A percentile compares a stretch with the other conserved stretches of the same genome.
Conservation (phyloP, 2,797 vertebrate genomes). For the Philypnodon macrostomus region DNA sequence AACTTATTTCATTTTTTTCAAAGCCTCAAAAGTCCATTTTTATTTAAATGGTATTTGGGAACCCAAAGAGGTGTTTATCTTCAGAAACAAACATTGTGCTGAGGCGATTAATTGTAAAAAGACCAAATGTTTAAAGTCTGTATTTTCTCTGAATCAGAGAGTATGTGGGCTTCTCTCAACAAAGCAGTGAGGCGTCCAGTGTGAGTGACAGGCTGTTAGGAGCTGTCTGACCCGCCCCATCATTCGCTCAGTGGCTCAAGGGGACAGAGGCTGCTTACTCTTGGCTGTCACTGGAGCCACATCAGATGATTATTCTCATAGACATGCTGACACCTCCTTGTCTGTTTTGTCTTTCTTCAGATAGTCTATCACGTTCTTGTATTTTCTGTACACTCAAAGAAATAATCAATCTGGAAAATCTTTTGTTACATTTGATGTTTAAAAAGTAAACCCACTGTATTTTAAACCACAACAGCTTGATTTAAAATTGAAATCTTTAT, state of each 20-base stretch:
- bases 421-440: neutral
- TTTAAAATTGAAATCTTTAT: neutral
- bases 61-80: slow-evolving; percentile 7
- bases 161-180: slow-evolving; percentile 34
- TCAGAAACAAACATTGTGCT: neutral
- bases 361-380: neutral
- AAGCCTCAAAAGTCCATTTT: slow-evolving; percentile 32
- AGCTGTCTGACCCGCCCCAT: slow-evolving; percentile 53
- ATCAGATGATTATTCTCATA: slow-evolving; percentile 50
- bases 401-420: neutral
- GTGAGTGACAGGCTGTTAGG: slow-evolving; percentile 59
- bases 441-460: neutral
- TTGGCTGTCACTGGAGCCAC: slow-evolving; percentile 43
- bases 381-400: neutral
- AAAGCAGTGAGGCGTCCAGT: slow-evolving; percentile 24
- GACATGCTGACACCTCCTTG: slow-evolving; percentile 43
- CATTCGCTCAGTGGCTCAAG: slow-evolving; percentile 50
- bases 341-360: slow-evolving; percentile 16
- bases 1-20: slow-evolving; percentile 36
- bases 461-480: neutral
- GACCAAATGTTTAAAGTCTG: neutral
- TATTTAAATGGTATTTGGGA: slow-evolving; percentile 5
- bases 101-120: neutral
- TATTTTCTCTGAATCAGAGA: slow-evolving; percentile 4
- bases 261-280: slow-evolving; percentile 53